Evolutionary conservation across 2,113 vertebrate species (phyloP).

Genomic region (Onychorhynchus coronatus): DNA sequence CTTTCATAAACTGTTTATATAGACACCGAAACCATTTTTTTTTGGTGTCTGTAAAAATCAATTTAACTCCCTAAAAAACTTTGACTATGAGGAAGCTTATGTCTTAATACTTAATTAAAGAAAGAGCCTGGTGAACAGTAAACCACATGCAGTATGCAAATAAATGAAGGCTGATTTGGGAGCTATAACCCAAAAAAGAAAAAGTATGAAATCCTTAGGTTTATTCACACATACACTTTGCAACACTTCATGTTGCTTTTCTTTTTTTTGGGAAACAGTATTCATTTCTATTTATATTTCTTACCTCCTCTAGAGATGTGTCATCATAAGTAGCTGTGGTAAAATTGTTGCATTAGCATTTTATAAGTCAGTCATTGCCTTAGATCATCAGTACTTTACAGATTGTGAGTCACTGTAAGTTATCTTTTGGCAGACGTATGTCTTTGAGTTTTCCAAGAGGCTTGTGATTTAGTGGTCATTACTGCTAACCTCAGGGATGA

Average conservation of each 20-base stretch:
- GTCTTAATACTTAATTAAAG: not conserved
- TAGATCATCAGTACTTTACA: not conserved
- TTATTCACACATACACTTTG: not conserved
- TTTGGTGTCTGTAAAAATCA: not conserved
- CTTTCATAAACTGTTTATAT: not conserved
- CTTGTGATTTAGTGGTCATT: not conserved
- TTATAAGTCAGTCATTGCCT: not conserved
- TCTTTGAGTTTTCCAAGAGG: not conserved
- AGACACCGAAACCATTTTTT: not conserved
- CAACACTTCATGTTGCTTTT: not conserved
- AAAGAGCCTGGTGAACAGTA: not conserved
- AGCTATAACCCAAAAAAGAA: not conserved
- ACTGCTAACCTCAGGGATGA: not conserved
- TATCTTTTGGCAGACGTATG: not conserved
- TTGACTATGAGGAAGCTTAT: not conserved
- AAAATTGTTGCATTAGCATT: not conserved
- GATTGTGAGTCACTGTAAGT: not conserved
- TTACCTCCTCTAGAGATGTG: not conserved
- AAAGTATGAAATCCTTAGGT: not conserved
- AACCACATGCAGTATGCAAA: not conserved
- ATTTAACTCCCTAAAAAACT: not conserved
- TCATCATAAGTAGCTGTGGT: not conserved
- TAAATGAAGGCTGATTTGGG: not conserved
- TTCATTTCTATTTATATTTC: not conserved
- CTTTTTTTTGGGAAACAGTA: not conserved